These are phyloP conservation scores for Cetonia aurata DNA, from an alignment of 2,888 invertebrate species.

Conservation along the genomic window DNA sequence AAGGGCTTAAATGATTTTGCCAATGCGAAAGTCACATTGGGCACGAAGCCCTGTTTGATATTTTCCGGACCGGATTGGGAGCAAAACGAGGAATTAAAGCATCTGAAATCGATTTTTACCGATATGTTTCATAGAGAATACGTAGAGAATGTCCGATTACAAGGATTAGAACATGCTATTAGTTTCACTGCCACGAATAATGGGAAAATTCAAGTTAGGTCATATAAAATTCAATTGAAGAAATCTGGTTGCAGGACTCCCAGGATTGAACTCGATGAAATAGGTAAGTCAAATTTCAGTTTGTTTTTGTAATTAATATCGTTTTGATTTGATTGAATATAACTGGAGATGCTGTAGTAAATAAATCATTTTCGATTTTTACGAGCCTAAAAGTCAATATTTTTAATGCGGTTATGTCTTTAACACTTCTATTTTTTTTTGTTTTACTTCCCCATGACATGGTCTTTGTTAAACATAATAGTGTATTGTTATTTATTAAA, in stretches of 20 bases:
- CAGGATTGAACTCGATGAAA: conserved; percentile 91
- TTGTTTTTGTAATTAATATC: neutral
- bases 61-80: conserved; percentile 96
- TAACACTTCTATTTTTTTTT: no score
- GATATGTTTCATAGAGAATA: conserved; percentile 94
- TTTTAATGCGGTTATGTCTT: no score
- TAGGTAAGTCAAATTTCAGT: conserved; percentile 70
- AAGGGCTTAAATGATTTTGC: conserved; percentile 84
- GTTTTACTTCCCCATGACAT: no score
- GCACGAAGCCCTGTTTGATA: conserved; percentile 90
- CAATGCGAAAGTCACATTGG: conserved; percentile 73
- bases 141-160: conserved; percentile 84
- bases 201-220: conserved; percentile 83
- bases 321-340: no score
- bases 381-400: no score
- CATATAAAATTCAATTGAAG: conserved; percentile 84
- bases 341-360: no score
- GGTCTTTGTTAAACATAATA: no score
- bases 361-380: no score
- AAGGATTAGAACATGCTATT: conserved; percentile 94
- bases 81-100: conserved; percentile 80
- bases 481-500: no score
- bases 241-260: conserved; percentile 93
- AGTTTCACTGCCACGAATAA: conserved; percentile 84
- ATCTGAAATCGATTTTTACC: conserved; percentile 88